Percentiles rank a stretch among this genome's conserved stretches.
Evolutionary conservation across 2,888 invertebrate genomes (phyloP).

Genomic region (Acrobasis suavella): DNA sequence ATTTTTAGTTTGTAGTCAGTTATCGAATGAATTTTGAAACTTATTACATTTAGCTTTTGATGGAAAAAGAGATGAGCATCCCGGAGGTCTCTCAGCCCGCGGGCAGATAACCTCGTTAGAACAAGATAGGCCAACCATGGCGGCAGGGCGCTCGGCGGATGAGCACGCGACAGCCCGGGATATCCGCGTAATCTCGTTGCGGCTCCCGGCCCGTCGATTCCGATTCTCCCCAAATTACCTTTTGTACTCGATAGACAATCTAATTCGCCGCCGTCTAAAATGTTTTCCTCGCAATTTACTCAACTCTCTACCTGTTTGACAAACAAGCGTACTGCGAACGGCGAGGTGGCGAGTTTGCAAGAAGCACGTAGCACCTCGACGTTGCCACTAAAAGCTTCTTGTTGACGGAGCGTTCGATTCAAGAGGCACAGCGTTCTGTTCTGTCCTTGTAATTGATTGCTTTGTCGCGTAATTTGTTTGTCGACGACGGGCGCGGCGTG

Average conservation of each 20-base stretch:
- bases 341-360: conserved; percentile 54
- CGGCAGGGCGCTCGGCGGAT: conserved; percentile 44
- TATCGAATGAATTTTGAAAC: conserved; percentile 39
- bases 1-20: background rate
- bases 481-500: conserved; percentile 57
- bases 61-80: conserved; percentile 68
- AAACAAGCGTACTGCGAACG: conserved; percentile 55
- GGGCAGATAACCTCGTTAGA: conserved; percentile 81
- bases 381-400: conserved; percentile 77
- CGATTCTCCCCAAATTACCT: conserved; percentile 74
- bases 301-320: conserved; percentile 44
- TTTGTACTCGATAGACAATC: conserved; percentile 73
- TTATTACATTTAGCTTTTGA: conserved; percentile 66
- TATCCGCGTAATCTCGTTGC: conserved; percentile 76
- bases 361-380: conserved; percentile 64
- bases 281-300: conserved; percentile 60
- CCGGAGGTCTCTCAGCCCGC: conserved; percentile 67
- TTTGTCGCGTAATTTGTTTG: conserved; percentile 82
- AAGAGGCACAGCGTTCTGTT: conserved; percentile 70
- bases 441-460: conserved; percentile 81
- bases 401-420: conserved; percentile 79
- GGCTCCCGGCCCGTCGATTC: conserved; percentile 68
- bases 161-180: conserved; percentile 60
- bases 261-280: conserved; percentile 65
- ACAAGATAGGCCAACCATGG: conserved; percentile 63